Base-by-base conservation (phyloP, 2,797 vertebrate species). In the Furcifer pardalis region DNA sequence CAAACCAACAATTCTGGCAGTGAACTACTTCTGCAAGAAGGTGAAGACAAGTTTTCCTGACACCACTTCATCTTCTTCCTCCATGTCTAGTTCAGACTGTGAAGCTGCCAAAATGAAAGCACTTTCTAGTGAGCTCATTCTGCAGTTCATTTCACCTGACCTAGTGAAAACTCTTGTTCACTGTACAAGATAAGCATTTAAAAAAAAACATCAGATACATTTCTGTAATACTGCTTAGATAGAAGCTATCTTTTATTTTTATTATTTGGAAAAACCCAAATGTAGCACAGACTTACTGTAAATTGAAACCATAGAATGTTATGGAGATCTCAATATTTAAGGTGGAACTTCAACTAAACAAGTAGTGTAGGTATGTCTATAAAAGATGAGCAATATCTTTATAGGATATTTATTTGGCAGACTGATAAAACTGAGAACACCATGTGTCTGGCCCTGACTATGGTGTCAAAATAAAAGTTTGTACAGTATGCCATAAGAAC, bases 301-400 rank as follows among this genome's bases (percentile, higher is more conserved):
- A 94, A 89, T 81, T 86, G 91, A 94, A 92, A 94, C 91, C 89
- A 1, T 68, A 81, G 87, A 87, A 87, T 81, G 76, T 84, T 10
- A 84, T 79, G 73, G 84, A 76, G 85, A 89, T 77, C 27, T 40
- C 59, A 62, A 0, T 60, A 75, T 90, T 94, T 94, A 93, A 93
- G 89, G 88, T 84, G 88, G 93, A 87, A 86, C 86, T 82, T 78
- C 46, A 4, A 56, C 3, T 59, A 35, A 66, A 71, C n/a, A 79
- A 19, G 9, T 30, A 7, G 60, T 56, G 63, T 56, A 3, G 35
- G 37, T 12, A 74, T 6, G 15, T 30, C 2, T 65, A 40, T 5
- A 25, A n/a, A 59, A 35, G 6, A 42, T n/a, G 19, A 49, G 9
- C 32, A 40, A 74, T 49, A 56, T 79, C 10, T 72, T 15, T 44